These are phyloP conservation scores for Maconellicoccus hirsutus DNA, from an alignment of 1,140 invertebrate genomes.

Conservation along the genomic window DNA sequence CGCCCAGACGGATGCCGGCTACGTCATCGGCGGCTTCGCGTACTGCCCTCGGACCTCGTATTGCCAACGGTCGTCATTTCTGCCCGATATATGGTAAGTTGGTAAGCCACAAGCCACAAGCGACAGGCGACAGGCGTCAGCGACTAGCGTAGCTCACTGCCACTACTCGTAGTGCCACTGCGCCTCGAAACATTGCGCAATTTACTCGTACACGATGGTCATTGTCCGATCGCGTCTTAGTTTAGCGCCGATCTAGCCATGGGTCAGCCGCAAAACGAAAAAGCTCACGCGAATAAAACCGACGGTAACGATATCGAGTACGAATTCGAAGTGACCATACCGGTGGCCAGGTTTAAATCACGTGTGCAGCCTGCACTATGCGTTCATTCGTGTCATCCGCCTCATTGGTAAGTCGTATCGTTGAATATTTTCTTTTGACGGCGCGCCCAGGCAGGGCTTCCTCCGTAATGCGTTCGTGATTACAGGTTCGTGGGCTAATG, in stretches of 20 bases:
- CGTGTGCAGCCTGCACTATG: background rate
- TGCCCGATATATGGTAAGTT: conserved; percentile 3
- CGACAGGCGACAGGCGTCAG: no score
- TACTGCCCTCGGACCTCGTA: background rate
- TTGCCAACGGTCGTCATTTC: background rate
- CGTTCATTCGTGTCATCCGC: background rate
- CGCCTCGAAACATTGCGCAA: background rate
- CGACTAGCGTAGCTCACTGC: no score
- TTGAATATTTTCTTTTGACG: background rate
- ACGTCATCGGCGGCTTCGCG: background rate
- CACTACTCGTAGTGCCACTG: no score
- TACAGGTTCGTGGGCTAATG: no score
- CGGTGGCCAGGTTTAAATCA: background rate
- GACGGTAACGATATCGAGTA: background rate
- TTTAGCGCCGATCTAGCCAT: background rate
- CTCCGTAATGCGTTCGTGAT: no score
- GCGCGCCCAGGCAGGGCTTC: background rate
- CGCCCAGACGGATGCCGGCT: background rate
- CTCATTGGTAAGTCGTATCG: conserved; percentile 9
- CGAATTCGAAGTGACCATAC: conserved; percentile 7
- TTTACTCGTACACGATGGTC: background rate
- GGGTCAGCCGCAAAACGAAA: conserved; percentile 14
- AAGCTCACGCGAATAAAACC: background rate
- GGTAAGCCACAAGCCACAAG: no score
- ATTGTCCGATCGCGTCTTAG: background rate